Evolutionary conservation across 2,888 invertebrate species (phyloP), one percentile per base, ranked within the genome.

Genomic region (Apamea monoglypha): DNA sequence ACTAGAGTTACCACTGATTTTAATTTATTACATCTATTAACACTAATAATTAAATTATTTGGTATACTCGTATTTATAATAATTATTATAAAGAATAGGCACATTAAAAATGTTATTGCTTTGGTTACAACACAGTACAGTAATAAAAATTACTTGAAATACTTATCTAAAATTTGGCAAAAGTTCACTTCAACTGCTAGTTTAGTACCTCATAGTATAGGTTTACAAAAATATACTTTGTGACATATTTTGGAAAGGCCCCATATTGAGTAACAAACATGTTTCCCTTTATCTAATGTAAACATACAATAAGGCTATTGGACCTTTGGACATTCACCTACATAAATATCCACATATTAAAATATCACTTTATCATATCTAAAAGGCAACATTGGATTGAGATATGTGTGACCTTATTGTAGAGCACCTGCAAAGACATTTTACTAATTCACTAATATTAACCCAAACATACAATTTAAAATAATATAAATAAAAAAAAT

Each of bases 331-430:
- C 92, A 92, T 94, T 93, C 94, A 95, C 95, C 94, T 93, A 96
- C 76, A 82, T 89, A 87, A 85, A 87, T 93, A 94, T 95, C 91
- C 93, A 94, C 91, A 92, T 91, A 92, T 92, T 92, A 92, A 94
- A 94, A 95, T 94, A 95, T 95, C 94, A 96, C 95, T 95, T 93
- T 95, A 96, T 95, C 95, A 95, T 96, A 96, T 96, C 95, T 96
- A 96, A 94, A 97, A 97, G 97, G 97, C 97, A 97, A 96, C 96
- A 94, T 96, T 95, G 95, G 94, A 94, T 95, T 92, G 92, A 96
- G 96, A 97, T 96, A 96, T 96, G 96, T 95, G 94, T 94, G 92
- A 95, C 92, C 93, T 94, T 95, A 95, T 92, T 93, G 91, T 96
- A 96, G 91, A 96, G 97, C 97, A 97, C 97, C 97, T 95, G 92